Conservation (phyloP, 2,113 vertebrate genomes). For the Aviceda subcristata region DNA sequence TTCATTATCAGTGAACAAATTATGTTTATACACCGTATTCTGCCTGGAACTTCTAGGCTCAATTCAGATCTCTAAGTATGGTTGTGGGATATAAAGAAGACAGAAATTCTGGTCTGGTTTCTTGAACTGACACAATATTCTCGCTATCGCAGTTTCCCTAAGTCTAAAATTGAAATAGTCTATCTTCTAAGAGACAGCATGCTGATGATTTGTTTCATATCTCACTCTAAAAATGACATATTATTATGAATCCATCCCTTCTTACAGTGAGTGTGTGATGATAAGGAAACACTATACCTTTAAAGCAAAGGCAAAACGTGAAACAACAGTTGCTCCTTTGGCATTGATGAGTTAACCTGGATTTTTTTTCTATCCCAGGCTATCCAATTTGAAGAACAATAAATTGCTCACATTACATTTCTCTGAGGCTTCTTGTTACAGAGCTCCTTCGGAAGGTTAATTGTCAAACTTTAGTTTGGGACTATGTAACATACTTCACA, state of each 20-base stretch:
- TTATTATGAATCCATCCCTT: neutral
- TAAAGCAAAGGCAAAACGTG: neutral
- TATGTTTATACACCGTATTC: neutral
- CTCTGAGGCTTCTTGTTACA: neutral
- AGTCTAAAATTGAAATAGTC: slow-evolving; percentile 7
- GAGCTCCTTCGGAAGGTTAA: slow-evolving; percentile 30
- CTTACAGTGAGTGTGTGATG: neutral
- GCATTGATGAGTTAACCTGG: neutral
- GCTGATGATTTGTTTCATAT: neutral
- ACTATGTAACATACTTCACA: neutral
- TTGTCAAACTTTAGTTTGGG: slow-evolving; percentile 4
- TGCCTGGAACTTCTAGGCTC: neutral
- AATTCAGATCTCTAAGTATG: neutral
- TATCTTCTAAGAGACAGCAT: neutral
- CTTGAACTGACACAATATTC: neutral
- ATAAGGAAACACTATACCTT: neutral
- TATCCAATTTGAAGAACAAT: neutral
- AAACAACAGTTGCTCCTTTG: neutral
- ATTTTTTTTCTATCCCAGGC: neutral
- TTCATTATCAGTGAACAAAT: neutral
- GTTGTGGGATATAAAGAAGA: neutral
- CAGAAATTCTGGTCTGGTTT: neutral
- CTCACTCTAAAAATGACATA: neutral
- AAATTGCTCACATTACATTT: neutral
- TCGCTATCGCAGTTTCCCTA: neutral